phyloP scores from a whole-genome alignment of 2,113 vertebrate species.

The Dasyurus viverrinus region DNA sequence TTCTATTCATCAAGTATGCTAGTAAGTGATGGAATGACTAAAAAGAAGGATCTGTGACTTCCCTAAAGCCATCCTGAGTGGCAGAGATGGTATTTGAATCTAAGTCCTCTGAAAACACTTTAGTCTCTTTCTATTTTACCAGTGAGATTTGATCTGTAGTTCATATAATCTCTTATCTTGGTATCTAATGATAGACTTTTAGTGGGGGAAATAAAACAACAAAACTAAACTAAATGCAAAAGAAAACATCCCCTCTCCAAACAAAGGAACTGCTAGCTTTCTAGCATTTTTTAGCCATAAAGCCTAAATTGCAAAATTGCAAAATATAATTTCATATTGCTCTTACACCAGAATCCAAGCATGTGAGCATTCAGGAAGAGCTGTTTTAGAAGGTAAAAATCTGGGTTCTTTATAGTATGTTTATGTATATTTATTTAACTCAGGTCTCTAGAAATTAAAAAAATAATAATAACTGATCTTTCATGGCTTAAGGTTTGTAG shows the following conservation, averaged over 20 bases:
- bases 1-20: background rate
- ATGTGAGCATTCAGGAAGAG: fast-evolving
- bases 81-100: background rate
- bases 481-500: background rate
- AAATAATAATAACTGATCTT: background rate
- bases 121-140: background rate
- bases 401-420: fast-evolving
- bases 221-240: background rate
- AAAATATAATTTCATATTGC: background rate
- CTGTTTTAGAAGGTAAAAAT: background rate
- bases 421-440: background rate
- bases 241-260: background rate
- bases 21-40: background rate
- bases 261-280: background rate
- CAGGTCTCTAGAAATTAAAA: background rate
- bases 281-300: background rate
- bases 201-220: background rate
- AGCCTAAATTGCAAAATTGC: background rate
- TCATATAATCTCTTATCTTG: background rate
- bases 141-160: background rate
- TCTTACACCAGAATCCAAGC: fast-evolving
- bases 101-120: background rate
- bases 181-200: background rate
- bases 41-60: background rate
- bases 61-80: background rate